phyloP scores from a whole-genome alignment of 1,140 invertebrate genomes.

The Habropoda laboriosa region DNA sequence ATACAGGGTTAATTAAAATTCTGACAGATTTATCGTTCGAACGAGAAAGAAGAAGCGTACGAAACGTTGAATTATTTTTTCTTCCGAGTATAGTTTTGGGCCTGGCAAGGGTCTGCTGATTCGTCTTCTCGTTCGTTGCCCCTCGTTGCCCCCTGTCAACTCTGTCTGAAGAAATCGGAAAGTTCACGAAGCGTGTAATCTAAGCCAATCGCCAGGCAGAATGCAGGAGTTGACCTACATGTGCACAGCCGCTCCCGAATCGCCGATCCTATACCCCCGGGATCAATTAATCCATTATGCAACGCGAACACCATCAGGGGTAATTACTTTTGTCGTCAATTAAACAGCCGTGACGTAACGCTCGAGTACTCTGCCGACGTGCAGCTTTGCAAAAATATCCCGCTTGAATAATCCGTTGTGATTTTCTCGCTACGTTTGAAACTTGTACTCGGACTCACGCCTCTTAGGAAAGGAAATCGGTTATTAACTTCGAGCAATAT shows the following conservation, averaged over 20 bases:
- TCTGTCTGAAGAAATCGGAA: slow-evolving; percentile 62
- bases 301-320: not conserved
- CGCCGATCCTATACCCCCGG: not conserved
- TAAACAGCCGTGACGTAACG: not conserved
- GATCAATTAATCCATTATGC: slow-evolving; percentile 53
- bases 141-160: slow-evolving; percentile 46
- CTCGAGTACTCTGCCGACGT: too few species aligned
- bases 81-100: not conserved
- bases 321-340: not conserved
- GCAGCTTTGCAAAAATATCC: not conserved
- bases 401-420: not conserved
- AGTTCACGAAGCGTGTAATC: slow-evolving; percentile 69
- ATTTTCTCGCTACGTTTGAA: slow-evolving; percentile 1
- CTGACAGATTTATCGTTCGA: too few species aligned
- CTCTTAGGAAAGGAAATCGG: slow-evolving; percentile 16
- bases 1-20: too few species aligned
- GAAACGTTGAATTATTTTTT: not conserved
- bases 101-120: not conserved
- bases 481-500: slow-evolving; percentile 4
- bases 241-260: slow-evolving; percentile 54
- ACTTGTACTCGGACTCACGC: not conserved
- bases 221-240: slow-evolving; percentile 50
- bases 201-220: slow-evolving; percentile 54
- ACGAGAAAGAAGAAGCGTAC: too few species aligned
- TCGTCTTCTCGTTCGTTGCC: slow-evolving; percentile 45